phyloP scores from a whole-genome alignment of 1,140 invertebrate species.

The Sminthurides bifidus region DNA sequence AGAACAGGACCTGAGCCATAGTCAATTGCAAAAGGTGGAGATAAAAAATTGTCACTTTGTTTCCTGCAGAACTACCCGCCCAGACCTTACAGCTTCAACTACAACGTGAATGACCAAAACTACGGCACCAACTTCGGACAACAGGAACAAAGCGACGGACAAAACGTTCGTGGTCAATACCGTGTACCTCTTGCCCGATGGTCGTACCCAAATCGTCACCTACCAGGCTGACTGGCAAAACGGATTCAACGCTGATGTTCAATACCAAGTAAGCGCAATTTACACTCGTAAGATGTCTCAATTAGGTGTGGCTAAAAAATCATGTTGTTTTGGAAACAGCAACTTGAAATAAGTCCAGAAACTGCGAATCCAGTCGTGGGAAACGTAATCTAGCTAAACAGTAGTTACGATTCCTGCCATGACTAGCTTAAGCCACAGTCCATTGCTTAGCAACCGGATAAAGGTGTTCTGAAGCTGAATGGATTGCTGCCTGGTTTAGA shows the following conservation, averaged over 20 bases:
- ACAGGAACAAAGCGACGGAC: constrained; percentile 34
- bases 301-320: constrained; percentile 9
- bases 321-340: neutral
- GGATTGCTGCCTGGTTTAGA: neutral
- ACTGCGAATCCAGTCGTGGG: too few species aligned
- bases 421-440: neutral
- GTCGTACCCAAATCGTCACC: constrained; percentile 30
- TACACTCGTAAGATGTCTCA: neutral
- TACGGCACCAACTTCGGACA: constrained; percentile 35
- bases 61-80: constrained; percentile 27
- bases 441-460: neutral
- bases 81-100: constrained; percentile 36
- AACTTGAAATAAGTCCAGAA: neutral
- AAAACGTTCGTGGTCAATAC: constrained; percentile 34
- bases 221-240: constrained; percentile 23
- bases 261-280: constrained; percentile 20
- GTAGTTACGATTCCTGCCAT: too few species aligned
- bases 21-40: neutral
- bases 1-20: neutral
- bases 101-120: constrained; percentile 35
- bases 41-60: neutral
- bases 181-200: constrained; percentile 4
- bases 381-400: too few species aligned
- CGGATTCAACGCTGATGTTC: constrained; percentile 30
- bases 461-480: neutral